phyloP scores from a whole-genome alignment of 2,888 invertebrate species.

The Ptycholaimellus sp. region DNA sequence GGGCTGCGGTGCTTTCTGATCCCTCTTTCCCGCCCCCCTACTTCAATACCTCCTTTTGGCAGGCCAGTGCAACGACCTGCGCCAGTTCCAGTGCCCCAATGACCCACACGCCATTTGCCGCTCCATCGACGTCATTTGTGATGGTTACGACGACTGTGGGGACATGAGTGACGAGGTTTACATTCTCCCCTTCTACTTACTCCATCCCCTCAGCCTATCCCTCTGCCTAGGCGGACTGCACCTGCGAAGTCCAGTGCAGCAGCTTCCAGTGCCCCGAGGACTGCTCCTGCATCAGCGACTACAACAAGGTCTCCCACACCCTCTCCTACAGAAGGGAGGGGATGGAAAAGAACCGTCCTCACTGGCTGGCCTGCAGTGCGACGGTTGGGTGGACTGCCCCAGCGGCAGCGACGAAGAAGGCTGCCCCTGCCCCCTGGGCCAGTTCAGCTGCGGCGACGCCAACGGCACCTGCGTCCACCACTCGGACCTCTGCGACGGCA shows the following conservation, averaged over 20 bases:
- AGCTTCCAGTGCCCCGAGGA: slow-evolving; percentile 6
- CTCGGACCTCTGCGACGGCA: slow-evolving; percentile 3
- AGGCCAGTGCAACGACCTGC: neutral
- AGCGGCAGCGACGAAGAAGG: slow-evolving; percentile 6
- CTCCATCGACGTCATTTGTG: slow-evolving; percentile 2
- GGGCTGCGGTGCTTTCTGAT: slow-evolving; percentile 2
- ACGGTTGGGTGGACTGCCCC: slow-evolving; percentile 6
- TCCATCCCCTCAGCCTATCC: no score
- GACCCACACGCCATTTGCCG: neutral
- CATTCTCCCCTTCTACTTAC: no score
- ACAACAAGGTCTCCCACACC: no score
- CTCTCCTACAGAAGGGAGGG: no score
- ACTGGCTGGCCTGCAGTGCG: no score
- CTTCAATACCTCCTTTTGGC: no score
- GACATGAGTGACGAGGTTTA: slow-evolving; percentile 6
- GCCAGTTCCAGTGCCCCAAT: slow-evolving; percentile 1
- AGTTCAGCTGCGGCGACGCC: slow-evolving; percentile 5
- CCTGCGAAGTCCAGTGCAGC: no score
- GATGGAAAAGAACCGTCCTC: no score
- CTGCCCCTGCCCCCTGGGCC: slow-evolving; percentile 4
- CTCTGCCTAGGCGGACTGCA: no score
- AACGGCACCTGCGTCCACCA: slow-evolving; percentile 4
- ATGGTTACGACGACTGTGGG: slow-evolving; percentile 7
- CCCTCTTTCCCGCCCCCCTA: no score
- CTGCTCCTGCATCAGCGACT: no score